Evolutionary conservation across 1,140 invertebrate genomes (phyloP), one percentile per base, ranked within the genome.

Genomic region (Archegozetes longisetosus): DNA sequence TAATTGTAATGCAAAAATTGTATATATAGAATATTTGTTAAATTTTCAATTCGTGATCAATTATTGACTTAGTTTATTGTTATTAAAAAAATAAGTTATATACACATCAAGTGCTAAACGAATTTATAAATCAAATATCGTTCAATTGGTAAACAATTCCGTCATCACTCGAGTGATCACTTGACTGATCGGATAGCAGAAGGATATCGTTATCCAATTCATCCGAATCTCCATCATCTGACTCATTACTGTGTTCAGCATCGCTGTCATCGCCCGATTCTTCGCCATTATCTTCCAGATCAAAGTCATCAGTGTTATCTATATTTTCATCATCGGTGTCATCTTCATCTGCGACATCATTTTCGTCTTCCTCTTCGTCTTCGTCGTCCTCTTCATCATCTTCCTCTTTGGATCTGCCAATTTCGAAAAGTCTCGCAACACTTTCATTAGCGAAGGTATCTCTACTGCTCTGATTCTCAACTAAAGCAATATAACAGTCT

Each of bases 401-500:
- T 29, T 71, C 67, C 63, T 75, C 73, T 51, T 71, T 68, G 14
- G 69, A 62, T 59, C 72, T 68, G 9, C 76, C 77, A 51, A 78
- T 67, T 66, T 78, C 75, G 60, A 77, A 78, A 24, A 78, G 64
- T 47, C 74, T 67, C 67, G 74, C 76, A 26, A 76, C 63, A 58
- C 68, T 71, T 61, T 76, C 75, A 23, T 55, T 24, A 20, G 17
- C 51, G 28, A 60, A 50, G 22, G 57, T 28, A 27, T 65, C 65
- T 27, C 66, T 61, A n/a, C 69, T 68, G 61, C 68, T 72, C 68
- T 73, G 63, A 22, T 57, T 58, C 67, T 80, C 78, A 32, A 79
- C 69, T 13, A 77, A 70, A 24, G 75, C 74, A 52, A 79, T 63
- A 81, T 84, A 69, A 84, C 84, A 68, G 80, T 89, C 69, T 14